Evolutionary conservation across 2,888 invertebrate genomes (phyloP), one percentile per base, ranked within the genome.

Genomic region (Tetrapedia diversipes): DNA sequence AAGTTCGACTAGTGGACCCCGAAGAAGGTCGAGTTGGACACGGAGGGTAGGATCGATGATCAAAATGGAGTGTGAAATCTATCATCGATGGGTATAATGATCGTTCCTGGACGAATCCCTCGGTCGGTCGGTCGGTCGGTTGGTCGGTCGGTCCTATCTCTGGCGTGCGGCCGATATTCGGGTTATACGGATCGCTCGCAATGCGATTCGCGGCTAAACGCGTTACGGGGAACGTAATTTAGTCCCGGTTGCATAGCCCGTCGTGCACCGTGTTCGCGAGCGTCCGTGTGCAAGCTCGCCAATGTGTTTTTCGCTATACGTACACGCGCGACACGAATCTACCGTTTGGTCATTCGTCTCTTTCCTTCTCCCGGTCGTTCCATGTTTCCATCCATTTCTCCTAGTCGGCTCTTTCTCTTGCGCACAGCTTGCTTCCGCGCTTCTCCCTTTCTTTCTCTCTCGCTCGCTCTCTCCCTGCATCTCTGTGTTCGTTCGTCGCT

Each of bases 151-250:
- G n/a, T n/a, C 82, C 77, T 85, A 67, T 79, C 77, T 82, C 78
- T 80, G 84, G 85, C 83, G 80, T 86, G 85, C 84, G 82, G 82
- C 84, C 84, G 84, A 84, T 90, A 90, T 89, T 89, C 87, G 88
- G 88, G 88, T 90, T 90, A 89, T 88, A 89, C 88, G 88, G 88
- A 89, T 89, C 89, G 89, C 86, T 87, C 87, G 88, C 87, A 89
- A 89, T 90, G 89, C 86, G 90, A 91, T 90, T 90, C 90, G 89
- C 87, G 86, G 88, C 89, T 91, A 90, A 91, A 91, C 88, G 89
- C 87, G 89, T 90, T 90, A 90, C 86, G 87, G 84, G 87, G 86
- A 90, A 89, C 89, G 88, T 89, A 90, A 91, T 90, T 90, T 89
- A 89, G 87, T 89, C 84, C 86, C 86, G 86, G 86, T 85, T 79